phyloP scores from a whole-genome alignment of 2,888 invertebrate genomes.

The Neuroscelio doddi region DNA sequence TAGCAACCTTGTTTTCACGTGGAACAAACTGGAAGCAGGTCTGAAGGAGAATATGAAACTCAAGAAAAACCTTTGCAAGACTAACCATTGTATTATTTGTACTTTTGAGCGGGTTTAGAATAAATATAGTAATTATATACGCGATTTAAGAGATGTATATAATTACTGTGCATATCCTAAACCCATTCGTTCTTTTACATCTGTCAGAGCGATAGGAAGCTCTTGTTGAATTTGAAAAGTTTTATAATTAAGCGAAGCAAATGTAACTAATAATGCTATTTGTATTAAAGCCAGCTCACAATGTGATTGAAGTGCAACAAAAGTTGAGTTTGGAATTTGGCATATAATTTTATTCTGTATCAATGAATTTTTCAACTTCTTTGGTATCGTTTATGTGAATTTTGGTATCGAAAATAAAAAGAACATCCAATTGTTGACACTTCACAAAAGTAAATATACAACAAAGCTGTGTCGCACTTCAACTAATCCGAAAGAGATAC shows the following conservation, averaged over 20 bases:
- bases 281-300: slow-evolving; percentile 20
- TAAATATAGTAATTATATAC: too few relatives aligned
- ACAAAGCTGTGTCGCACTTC: slow-evolving; percentile 54
- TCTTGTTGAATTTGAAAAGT: slow-evolving; percentile 14
- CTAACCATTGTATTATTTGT: slow-evolving; percentile 11
- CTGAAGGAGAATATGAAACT: slow-evolving; percentile 58
- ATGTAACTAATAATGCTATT: slow-evolving; percentile 49
- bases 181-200: not conserved
- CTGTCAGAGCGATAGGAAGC: slow-evolving; percentile 7
- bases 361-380: too few relatives aligned
- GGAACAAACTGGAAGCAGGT: slow-evolving; percentile 68
- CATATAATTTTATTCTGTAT: too few relatives aligned
- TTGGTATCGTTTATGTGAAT: too few relatives aligned
- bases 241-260: slow-evolving; percentile 59
- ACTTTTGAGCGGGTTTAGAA: not conserved
- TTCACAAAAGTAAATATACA: too few relatives aligned
- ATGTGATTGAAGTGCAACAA: slow-evolving; percentile 58
- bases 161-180: too few relatives aligned
- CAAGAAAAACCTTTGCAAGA: slow-evolving; percentile 19
- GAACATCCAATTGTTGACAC: too few relatives aligned
- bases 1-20: slow-evolving; percentile 65
- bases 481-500: slow-evolving; percentile 51
- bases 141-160: too few relatives aligned
- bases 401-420: too few relatives aligned
- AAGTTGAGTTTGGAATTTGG: too few relatives aligned